Evolutionary conservation across 2,113 vertebrate genomes (phyloP).

Genomic region (Hypomesus transpacificus): DNA sequence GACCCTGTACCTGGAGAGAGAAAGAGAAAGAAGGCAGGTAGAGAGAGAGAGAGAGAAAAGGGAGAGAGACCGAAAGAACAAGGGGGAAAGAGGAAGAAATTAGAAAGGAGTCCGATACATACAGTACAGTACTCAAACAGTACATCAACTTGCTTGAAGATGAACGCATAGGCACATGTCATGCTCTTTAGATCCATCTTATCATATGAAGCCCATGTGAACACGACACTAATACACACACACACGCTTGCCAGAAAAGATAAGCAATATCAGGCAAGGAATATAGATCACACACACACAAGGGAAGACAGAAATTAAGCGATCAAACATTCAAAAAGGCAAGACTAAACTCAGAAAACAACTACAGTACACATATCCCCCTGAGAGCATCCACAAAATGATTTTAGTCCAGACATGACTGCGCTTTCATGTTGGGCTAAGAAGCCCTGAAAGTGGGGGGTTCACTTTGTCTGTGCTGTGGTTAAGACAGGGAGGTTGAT

Average conservation of each 20-base stretch:
- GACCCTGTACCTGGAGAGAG: constrained; percentile 87
- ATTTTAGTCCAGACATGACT: not conserved
- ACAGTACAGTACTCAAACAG: not conserved
- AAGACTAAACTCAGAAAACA: too few relatives aligned
- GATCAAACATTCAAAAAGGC: not conserved
- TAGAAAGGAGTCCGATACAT: not conserved
- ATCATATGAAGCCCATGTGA: too few relatives aligned
- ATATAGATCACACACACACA: not conserved
- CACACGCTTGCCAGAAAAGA: not conserved
- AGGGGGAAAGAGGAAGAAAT: not conserved
- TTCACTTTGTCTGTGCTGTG: constrained; percentile 18
- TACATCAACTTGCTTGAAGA: too few relatives aligned
- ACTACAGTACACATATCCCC: not conserved
- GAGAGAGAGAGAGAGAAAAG: not conserved
- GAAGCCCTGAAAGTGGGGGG: constrained; percentile 35
- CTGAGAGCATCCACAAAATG: not conserved
- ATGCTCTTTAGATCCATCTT: too few relatives aligned
- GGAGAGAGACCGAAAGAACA: not conserved
- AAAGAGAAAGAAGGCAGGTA: not conserved
- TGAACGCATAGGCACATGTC: too few relatives aligned
- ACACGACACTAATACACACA: not conserved
- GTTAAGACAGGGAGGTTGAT: constrained; percentile 19
- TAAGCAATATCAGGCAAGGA: not conserved
- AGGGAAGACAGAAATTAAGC: not conserved
- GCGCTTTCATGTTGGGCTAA: constrained; percentile 34